Conservation (phyloP, 2,113 vertebrate species). For the Stegostoma tigrinum region DNA sequence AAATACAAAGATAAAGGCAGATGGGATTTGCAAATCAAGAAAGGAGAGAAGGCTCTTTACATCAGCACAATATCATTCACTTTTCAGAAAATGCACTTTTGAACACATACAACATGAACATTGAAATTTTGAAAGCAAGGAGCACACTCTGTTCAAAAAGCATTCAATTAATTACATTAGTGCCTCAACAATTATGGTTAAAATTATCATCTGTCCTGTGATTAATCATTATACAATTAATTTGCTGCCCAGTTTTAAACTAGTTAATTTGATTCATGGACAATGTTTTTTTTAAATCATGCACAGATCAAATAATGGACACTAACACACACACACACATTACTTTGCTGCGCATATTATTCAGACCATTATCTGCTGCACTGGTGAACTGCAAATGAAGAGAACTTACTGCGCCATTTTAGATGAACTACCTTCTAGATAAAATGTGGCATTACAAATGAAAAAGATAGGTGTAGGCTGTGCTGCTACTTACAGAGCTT, state of each 20-base stretch:
- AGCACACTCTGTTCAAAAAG: neutral
- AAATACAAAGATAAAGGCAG: neutral
- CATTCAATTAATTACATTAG: neutral
- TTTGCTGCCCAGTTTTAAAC: neutral
- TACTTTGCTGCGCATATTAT: conserved; percentile 40
- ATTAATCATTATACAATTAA: neutral
- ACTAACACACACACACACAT: neutral
- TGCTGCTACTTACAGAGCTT: conserved; percentile 47
- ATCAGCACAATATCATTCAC: neutral
- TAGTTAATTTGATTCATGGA: neutral
- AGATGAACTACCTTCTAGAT: conserved; percentile 47
- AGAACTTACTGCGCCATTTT: conserved; percentile 29
- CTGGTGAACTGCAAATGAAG: conserved; percentile 36
- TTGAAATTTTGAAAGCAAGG: neutral
- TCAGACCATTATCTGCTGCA: conserved; percentile 43
- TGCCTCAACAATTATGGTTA: neutral
- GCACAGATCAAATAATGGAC: neutral
- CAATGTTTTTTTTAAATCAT: neutral
- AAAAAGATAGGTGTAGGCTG: conserved; percentile 41
- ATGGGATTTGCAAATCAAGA: neutral
- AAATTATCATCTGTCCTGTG: neutral
- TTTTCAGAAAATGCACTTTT: neutral
- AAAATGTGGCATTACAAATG: conserved; percentile 48
- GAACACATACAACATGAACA: neutral
- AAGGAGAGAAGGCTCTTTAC: neutral